Evolutionary conservation across 1,140 invertebrate species (phyloP).

Genomic region (Vanessa atalanta): DNA sequence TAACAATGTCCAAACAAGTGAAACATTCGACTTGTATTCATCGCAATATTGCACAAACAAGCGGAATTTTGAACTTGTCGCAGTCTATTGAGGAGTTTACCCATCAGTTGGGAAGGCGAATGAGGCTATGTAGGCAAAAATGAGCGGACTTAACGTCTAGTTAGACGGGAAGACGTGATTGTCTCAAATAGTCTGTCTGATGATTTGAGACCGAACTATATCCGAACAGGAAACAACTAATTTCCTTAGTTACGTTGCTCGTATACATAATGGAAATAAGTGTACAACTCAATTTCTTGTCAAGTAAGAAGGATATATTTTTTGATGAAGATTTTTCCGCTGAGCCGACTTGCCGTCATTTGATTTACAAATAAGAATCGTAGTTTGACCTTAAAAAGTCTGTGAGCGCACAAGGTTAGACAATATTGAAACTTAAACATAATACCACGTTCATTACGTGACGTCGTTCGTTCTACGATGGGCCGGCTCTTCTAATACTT

Average conservation of each 20-base stretch:
- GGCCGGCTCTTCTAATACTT: too few species aligned
- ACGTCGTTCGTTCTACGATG: too few species aligned
- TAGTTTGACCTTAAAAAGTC: too few species aligned
- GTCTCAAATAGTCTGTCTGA: slow-evolving; percentile 16
- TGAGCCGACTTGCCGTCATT: too few species aligned
- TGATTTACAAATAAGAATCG: too few species aligned
- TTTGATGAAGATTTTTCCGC: too few species aligned
- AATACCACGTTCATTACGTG: too few species aligned
- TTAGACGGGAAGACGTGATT: not conserved
- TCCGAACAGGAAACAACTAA: slow-evolving; percentile 20
- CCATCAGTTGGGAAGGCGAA: not conserved
- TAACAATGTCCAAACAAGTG: slow-evolving; percentile 4
- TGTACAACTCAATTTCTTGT: not conserved
- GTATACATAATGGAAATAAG: not conserved
- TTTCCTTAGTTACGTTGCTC: slow-evolving; percentile 13
- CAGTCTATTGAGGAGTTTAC: not conserved
- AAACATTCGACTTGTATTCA: not conserved
- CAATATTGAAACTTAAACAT: too few species aligned
- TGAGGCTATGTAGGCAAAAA: not conserved
- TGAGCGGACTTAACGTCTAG: not conserved
- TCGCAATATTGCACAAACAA: not conserved
- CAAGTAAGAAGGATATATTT: too few species aligned
- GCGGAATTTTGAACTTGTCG: not conserved
- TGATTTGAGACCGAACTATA: slow-evolving; percentile 14
- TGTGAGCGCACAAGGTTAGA: too few species aligned